Base-by-base conservation (phyloP, 1,140 invertebrate species). In the Tetragnatha versicolor region DNA sequence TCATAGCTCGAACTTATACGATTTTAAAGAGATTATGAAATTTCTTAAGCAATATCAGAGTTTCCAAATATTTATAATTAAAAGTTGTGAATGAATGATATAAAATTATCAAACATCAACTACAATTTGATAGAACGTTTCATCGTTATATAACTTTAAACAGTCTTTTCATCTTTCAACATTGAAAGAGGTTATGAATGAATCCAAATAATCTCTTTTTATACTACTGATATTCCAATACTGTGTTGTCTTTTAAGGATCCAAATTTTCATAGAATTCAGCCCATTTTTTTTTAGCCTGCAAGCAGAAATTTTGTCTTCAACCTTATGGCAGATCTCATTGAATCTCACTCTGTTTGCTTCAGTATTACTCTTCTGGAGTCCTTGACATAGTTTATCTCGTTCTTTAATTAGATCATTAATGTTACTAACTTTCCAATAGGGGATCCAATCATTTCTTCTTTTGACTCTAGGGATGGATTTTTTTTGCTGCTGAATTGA, bases 341-440 rank as follows among this genome's bases (percentile, higher is more conserved):
- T n/a, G n/a, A n/a, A 37, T 61, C 22, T 35, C 39, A 17, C n/a
- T n/a, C 58, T 37, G n/a, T 61, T 61, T n/a, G 35, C 58, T 37
- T 61, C 7, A 1, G 58, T 61, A 14, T 37, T 61, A 61, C 39
- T 61, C 12, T 5, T 61, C 33, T 61, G 10, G 20, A 35, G 12
- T 3, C 9, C 31, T 35, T 4, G 12, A 27, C 25, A 35, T 17
- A 61, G 29, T 6, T 10, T 20, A 61, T 61, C 29, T 61, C 58
- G 35, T 37, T 61, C 58, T 17, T 0, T n/a, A 20, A 61, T 10
- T 14, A 61, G 33, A 3, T 10, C 10, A 2, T 37, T 20, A 61
- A 61, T 61, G 29, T 61, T 10, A 17, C 12, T 37, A 20, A 37
- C 31, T 17, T 61, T 61, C 58, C 58, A 61, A 35, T 61, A 61